Percentiles rank a stretch among this genome's conserved stretches.
These are phyloP conservation scores for Watsonalla binaria DNA, from an alignment of 2,888 invertebrate genomes.

Conservation along the genomic window DNA sequence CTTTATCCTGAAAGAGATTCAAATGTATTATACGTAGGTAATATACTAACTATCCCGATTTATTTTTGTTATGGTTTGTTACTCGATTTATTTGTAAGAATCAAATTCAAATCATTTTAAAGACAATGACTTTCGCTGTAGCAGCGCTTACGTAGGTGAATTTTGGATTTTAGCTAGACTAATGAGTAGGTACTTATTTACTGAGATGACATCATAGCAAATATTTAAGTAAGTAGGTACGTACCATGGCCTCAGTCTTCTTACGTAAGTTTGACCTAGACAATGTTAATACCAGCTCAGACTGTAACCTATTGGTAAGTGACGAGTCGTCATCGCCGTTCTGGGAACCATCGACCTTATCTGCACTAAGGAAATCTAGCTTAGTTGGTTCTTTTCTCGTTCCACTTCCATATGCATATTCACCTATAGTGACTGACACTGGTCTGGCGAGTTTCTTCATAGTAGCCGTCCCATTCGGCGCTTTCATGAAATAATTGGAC, in stretches of 20 bases:
- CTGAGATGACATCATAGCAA: not conserved
- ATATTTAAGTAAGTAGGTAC: slow-evolving; percentile 22
- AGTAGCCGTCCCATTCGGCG: slow-evolving; percentile 74
- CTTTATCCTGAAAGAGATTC: slow-evolving; percentile 56
- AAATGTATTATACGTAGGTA: slow-evolving; percentile 8
- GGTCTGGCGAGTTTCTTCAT: slow-evolving; percentile 79
- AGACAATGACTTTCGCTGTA: not conserved
- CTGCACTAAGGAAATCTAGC: slow-evolving; percentile 81
- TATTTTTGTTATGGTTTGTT: not conserved
- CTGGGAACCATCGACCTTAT: slow-evolving; percentile 57
- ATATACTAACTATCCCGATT: slow-evolving; percentile 9
- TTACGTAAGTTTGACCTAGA: slow-evolving; percentile 87
- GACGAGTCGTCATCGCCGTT: slow-evolving; percentile 63
- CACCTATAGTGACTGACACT: slow-evolving; percentile 85
- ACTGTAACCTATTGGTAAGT: slow-evolving; percentile 83
- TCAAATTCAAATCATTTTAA: not conserved
- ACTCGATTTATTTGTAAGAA: not conserved
- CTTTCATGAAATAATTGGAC: slow-evolving; percentile 82
- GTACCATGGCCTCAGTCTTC: slow-evolving; percentile 83
- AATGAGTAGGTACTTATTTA: no score
- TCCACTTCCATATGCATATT: slow-evolving; percentile 80
- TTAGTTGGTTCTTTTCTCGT: slow-evolving; percentile 82
- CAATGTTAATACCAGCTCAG: slow-evolving; percentile 85
- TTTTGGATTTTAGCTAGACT: no score
- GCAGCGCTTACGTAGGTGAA: not conserved